These are phyloP conservation scores for Philopotamus ludificatus DNA, from an alignment of 1,140 invertebrate genomes.

Conservation along the genomic window DNA sequence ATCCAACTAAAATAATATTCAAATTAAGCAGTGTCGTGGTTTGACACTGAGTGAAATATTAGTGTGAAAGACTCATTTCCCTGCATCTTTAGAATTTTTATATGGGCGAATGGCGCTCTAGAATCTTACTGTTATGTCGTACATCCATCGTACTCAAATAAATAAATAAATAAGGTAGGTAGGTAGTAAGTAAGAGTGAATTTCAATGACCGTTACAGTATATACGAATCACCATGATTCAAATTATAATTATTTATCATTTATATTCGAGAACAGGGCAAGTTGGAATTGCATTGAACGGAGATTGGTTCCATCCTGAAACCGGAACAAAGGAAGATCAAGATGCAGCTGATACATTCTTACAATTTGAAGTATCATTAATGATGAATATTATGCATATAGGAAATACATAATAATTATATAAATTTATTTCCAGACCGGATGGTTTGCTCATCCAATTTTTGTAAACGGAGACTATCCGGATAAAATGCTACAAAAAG, in stretches of 20 bases:
- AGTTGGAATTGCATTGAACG: conserved; percentile 55
- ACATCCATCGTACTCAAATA: too few relatives aligned
- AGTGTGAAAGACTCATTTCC: too few relatives aligned
- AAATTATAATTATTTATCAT: neutral
- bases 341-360: conserved; percentile 52
- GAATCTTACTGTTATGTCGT: too few relatives aligned
- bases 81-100: too few relatives aligned
- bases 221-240: neutral
- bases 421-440: conserved; percentile 43
- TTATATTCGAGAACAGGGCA: conserved; percentile 41
- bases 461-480: conserved; percentile 62
- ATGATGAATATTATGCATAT: neutral
- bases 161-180: neutral
- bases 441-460: conserved; percentile 44
- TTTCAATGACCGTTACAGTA: too few relatives aligned
- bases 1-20: too few relatives aligned
- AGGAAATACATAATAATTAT: conserved; percentile 47
- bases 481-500: conserved; percentile 56
- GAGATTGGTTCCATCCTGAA: conserved; percentile 54
- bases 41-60: too few relatives aligned
- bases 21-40: too few relatives aligned
- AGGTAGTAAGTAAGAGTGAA: too few relatives aligned
- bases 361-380: conserved; percentile 55
- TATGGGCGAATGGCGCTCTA: too few relatives aligned
- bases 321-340: conserved; percentile 48